A percentile compares a stretch with the other conserved stretches of the same genome.
These are phyloP conservation scores for Lepas anatifera DNA, from an alignment of 2,888 invertebrate species.

Conservation along the genomic window DNA sequence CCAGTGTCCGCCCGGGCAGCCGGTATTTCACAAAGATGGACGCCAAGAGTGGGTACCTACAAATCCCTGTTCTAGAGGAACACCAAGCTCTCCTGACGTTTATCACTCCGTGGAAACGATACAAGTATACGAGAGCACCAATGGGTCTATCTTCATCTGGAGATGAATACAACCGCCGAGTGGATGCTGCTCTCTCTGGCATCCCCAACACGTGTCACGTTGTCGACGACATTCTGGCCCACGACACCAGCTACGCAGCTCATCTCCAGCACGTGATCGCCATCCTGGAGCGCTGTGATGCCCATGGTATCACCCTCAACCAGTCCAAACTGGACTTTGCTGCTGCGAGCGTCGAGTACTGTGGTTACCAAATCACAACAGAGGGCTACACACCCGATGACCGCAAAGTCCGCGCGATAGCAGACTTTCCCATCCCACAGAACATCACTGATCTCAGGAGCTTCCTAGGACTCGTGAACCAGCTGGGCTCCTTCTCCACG, in stretches of 20 bases:
- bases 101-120: background rate
- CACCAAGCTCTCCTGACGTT: background rate
- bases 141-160: background rate
- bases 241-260: background rate
- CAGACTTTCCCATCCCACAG: constrained; percentile 14
- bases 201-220: background rate
- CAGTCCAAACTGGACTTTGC: background rate
- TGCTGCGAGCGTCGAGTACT: background rate
- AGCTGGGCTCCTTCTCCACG: constrained; percentile 13
- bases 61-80: background rate
- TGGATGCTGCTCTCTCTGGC: background rate
- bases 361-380: background rate
- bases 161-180: background rate
- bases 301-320: background rate
- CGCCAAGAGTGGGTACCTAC: background rate
- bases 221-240: background rate
- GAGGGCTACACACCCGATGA: background rate
- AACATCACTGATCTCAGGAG: constrained; percentile 15
- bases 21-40: background rate
- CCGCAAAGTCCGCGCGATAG: constrained; percentile 14
- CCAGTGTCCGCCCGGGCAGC: no score
- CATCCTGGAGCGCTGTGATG: background rate
- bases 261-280: background rate
- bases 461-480: constrained; percentile 16
- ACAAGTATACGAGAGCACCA: background rate